These are phyloP conservation scores for Caligus rogercresseyi DNA, from an alignment of 1,140 invertebrate genomes.

Conservation along the genomic window DNA sequence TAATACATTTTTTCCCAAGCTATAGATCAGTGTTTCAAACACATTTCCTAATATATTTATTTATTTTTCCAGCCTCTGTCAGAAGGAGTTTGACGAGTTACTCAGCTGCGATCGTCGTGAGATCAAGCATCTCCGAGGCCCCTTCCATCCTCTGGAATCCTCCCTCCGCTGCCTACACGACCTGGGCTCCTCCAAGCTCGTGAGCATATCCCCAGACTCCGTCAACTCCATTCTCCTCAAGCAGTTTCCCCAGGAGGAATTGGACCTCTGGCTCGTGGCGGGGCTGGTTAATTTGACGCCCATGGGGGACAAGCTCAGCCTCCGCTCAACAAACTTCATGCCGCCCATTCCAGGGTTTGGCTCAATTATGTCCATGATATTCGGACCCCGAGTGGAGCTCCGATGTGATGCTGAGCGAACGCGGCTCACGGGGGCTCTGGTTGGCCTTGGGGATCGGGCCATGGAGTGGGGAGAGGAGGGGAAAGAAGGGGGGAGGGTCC, in stretches of 20 bases:
- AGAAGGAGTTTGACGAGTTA: background rate
- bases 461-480: background rate
- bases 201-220: background rate
- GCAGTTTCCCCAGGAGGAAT: background rate
- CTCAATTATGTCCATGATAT: background rate
- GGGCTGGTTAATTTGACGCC: background rate
- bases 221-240: background rate
- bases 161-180: background rate
- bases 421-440: background rate
- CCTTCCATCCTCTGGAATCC: conserved; percentile 6
- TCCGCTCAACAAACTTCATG: background rate
- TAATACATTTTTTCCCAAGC: no score
- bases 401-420: background rate
- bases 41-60: no score
- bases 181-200: background rate
- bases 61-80: no score
- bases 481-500: no score
- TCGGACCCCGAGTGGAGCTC: background rate
- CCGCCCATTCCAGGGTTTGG: background rate
- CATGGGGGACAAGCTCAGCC: background rate
- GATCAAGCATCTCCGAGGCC: background rate
- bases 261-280: background rate
- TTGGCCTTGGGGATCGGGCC: background rate
- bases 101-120: background rate
- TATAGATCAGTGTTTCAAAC: no score